Conservation (phyloP, 2,797 vertebrate genomes). For the Poeciliopsis infans region DNA sequence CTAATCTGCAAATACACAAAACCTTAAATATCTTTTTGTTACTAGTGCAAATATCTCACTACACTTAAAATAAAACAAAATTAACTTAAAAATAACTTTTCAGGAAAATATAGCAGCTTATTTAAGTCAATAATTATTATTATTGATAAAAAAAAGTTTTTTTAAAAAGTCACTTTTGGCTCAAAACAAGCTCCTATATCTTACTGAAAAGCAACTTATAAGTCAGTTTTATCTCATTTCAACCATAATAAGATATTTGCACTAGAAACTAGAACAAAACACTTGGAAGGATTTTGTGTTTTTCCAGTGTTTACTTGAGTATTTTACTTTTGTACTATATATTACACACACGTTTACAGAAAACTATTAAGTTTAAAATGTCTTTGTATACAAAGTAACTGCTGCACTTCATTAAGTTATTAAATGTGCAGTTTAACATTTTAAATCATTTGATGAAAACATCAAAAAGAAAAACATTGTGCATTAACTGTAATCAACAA, state of each 20-base stretch:
- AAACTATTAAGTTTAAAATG: not conserved
- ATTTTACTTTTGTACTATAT: not conserved
- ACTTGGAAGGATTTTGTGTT: not conserved
- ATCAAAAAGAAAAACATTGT: not conserved
- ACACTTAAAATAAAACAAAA: too few species aligned
- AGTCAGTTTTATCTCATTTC: not conserved
- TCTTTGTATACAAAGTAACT: not conserved
- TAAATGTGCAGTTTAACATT: not conserved
- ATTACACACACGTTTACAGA: not conserved
- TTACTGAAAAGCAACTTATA: not conserved
- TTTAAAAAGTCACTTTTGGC: not conserved
- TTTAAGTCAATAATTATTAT: not conserved
- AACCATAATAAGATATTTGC: not conserved
- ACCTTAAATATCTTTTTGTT: too few species aligned
- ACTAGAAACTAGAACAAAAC: not conserved
- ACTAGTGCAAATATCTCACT: too few species aligned
- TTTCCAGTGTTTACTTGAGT: not conserved
- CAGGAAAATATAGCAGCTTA: not conserved
- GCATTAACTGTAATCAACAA: not conserved
- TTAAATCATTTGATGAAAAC: not conserved
- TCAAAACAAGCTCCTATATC: not conserved
- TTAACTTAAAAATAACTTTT: not conserved
- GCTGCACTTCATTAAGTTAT: not conserved
- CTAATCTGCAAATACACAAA: too few species aligned
- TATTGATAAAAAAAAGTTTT: not conserved